These are phyloP conservation scores for Lutjanus campechanus DNA, from an alignment of 2,797 vertebrate species.

Conservation along the genomic window DNA sequence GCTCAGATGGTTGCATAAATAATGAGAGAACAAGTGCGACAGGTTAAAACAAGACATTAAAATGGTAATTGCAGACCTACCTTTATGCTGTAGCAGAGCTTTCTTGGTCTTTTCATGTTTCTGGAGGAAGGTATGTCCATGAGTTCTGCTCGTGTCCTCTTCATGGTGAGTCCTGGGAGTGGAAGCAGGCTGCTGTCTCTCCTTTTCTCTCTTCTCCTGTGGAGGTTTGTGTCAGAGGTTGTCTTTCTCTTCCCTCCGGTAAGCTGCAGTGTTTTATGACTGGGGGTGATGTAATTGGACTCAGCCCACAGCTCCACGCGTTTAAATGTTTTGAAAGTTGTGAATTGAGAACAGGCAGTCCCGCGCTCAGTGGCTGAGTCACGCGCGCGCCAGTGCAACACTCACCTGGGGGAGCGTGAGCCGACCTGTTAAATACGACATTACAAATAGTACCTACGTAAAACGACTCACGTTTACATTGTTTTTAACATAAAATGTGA, in stretches of 20 bases:
- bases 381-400: slow-evolving; percentile 6
- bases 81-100: slow-evolving; percentile 80
- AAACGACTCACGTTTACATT: too few species aligned
- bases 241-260: slow-evolving; percentile 13
- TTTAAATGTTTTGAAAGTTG: slow-evolving; percentile 67
- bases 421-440: background rate
- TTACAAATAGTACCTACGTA: too few species aligned
- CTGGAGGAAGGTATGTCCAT: slow-evolving; percentile 73
- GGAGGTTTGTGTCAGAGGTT: slow-evolving; percentile 7
- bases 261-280: slow-evolving; percentile 63
- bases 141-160: background rate
- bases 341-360: slow-evolving; percentile 38
- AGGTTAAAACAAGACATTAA: slow-evolving; percentile 7
- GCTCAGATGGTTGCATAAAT: slow-evolving; percentile 5
- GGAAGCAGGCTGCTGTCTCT: too few species aligned
- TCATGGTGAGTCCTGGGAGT: too few species aligned
- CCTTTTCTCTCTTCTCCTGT: background rate
- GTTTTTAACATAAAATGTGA: too few species aligned
- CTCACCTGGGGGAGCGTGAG: slow-evolving; percentile 45
- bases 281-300: slow-evolving; percentile 73
- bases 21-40: background rate
- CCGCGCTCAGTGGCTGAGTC: slow-evolving; percentile 51
- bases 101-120: slow-evolving; percentile 61
- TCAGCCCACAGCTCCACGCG: slow-evolving; percentile 75
- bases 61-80: slow-evolving; percentile 56